Conservation (phyloP, 30 jellyfish, hydroid and myxozoan species). For the Aurelia aurita complex sp. Pacific region DNA sequence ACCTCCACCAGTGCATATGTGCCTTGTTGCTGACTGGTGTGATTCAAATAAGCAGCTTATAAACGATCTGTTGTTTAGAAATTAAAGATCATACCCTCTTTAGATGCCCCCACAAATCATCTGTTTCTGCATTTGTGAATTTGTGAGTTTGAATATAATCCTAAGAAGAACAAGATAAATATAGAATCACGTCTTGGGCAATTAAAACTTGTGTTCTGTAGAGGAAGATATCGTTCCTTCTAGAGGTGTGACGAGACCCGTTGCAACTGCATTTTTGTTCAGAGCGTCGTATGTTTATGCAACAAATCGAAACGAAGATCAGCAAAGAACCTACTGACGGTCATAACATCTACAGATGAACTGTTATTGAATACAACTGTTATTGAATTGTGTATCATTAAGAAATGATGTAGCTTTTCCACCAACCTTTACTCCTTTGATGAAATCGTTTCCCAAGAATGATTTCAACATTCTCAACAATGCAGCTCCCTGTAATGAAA, state of each 20-base stretch:
- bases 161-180: conserved; percentile 7
- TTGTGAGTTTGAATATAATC: conserved; percentile 63
- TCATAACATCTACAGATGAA: too few species aligned
- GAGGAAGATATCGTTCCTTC: not conserved
- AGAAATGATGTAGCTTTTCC: not conserved
- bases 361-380: too few species aligned
- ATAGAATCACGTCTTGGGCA: too few species aligned
- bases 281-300: too few species aligned
- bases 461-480: conserved; percentile 93
- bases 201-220: not conserved
- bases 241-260: too few species aligned
- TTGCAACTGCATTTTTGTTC: too few species aligned
- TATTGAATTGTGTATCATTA: too few species aligned
- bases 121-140: conserved; percentile 94
- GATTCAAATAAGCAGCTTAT: not conserved
- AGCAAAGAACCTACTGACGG: too few species aligned
- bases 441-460: conserved; percentile 81
- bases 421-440: conserved; percentile 85
- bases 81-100: conserved; percentile 51
- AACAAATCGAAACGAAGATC: too few species aligned
- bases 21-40: not conserved
- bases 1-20: not conserved
- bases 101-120: conserved; percentile 87
- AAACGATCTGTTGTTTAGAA: too few species aligned
- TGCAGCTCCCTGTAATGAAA: conserved; percentile 95